Evolutionary conservation across 1,140 invertebrate species (phyloP), one percentile per base, ranked within the genome.

Genomic region (Andricus grossulariae): DNA sequence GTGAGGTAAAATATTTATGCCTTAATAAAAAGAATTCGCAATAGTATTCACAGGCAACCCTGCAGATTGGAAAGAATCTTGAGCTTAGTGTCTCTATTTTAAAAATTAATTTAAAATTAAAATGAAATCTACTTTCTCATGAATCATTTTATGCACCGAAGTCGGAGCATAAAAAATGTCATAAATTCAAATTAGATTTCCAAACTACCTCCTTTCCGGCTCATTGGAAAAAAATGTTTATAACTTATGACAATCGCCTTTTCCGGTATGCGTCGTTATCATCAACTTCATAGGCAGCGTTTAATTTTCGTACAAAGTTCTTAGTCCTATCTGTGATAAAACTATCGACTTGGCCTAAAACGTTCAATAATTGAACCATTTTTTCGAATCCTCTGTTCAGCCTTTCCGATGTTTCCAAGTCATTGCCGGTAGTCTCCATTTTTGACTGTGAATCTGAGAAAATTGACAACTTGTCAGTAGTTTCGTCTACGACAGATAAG

Each of bases 281-380:
- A 15, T 86, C 77, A 5, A 83, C 74, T 4, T 87, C 80, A 19
- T 87, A 89, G 13, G 86, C 78, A 2, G 82, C 73, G 50, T 88
- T 84, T 10, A 89, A 75, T 72, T 85, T 88, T 71, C 79, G 83
- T 21, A 90, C 81, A 8, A 89, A 51, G 19, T 72, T 84, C 50
- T 80, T 88, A 3, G 88, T 81, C 51, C 84, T 83, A 11, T 88
- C 87, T 1, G 81, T 83, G 32, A 90, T 79, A 52, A 88, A 89
- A 73, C 83, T 83, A 50, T 90, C 85, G 39, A 90, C 74, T 79
- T 88, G 85, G 13, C 84, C 86, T 11, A 90, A 76, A n/a, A 90
- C 75, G 70, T 85, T 88, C 8, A 89, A 77, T 8, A 89, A 81
- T 72, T 88, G 82, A 55, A 90, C 85, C 71, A 89, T 82, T 73